Conservation (phyloP, 2,113 vertebrate species). For the Suricata suricatta region DNA sequence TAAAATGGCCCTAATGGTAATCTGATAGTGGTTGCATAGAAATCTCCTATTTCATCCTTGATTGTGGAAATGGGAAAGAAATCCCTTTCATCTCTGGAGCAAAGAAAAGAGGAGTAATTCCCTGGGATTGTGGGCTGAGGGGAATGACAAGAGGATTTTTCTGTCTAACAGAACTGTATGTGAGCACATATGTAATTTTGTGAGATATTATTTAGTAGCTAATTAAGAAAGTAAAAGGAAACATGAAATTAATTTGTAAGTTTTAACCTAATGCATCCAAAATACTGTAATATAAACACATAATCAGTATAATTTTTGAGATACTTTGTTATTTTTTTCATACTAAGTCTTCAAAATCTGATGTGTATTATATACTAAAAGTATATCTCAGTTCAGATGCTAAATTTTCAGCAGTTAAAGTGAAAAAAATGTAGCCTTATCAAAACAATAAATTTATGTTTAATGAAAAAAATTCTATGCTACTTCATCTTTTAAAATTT, state of each 20-base stretch:
- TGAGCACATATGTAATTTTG: background rate
- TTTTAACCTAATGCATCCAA: background rate
- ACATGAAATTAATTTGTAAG: background rate
- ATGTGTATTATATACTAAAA: background rate
- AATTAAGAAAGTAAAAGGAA: background rate
- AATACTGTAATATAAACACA: background rate
- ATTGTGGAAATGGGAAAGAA: background rate
- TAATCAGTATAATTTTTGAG: background rate
- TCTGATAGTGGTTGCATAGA: background rate
- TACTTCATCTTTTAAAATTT: background rate
- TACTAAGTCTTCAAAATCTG: background rate
- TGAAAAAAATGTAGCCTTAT: background rate
- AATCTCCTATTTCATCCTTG: background rate
- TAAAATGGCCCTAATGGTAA: background rate
- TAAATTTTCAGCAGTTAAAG: background rate
- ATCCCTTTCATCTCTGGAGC: background rate
- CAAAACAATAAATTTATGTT: background rate
- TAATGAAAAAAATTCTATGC: background rate
- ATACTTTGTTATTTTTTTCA: background rate
- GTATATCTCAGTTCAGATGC: background rate
- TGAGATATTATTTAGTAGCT: background rate
- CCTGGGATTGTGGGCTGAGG: background rate
- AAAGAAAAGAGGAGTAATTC: background rate
- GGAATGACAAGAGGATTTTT: background rate
- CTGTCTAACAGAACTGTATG: background rate